Conservation (phyloP, 1,140 invertebrate genomes). For the Drosophila neocordata region DNA sequence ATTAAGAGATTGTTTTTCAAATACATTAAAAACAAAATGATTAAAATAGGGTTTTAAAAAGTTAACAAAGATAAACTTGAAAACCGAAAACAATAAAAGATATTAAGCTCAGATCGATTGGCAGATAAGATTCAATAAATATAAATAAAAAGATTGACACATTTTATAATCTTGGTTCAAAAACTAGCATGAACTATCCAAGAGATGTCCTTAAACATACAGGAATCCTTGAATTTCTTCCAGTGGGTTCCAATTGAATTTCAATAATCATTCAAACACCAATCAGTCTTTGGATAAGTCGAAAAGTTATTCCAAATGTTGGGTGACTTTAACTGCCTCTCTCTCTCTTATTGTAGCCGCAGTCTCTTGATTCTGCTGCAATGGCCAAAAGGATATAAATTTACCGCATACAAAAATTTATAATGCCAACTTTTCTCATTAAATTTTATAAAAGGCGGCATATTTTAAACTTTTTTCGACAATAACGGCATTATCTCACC, state of each 20-base stretch:
- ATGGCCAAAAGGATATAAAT: constrained; percentile 68
- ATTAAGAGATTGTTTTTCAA: neutral
- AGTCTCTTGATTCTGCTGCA: neutral
- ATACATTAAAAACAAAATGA: too few species aligned
- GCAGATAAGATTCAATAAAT: too few species aligned
- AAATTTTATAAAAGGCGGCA: constrained; percentile 81
- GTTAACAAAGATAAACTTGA: too few species aligned
- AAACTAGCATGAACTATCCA: too few species aligned
- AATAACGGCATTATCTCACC: constrained; percentile 77
- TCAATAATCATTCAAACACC: constrained; percentile 50
- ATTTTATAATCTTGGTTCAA: too few species aligned
- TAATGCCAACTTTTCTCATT: constrained; percentile 80
- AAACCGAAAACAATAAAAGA: too few species aligned
- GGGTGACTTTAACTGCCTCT: constrained; percentile 14
- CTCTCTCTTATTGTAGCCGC: too few species aligned
- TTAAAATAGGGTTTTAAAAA: too few species aligned
- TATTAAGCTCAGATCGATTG: too few species aligned
- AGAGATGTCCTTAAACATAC: too few species aligned
- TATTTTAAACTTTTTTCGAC: constrained; percentile 81
- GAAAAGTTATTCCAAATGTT: constrained; percentile 51
- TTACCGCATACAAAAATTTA: constrained; percentile 80
- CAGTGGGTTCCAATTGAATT: neutral
- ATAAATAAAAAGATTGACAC: too few species aligned
- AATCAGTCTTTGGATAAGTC: constrained; percentile 42
- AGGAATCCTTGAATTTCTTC: neutral